These are phyloP conservation scores for Gallinago jamesoni DNA, from an alignment of 2,113 vertebrate genomes.

Conservation along the genomic window DNA sequence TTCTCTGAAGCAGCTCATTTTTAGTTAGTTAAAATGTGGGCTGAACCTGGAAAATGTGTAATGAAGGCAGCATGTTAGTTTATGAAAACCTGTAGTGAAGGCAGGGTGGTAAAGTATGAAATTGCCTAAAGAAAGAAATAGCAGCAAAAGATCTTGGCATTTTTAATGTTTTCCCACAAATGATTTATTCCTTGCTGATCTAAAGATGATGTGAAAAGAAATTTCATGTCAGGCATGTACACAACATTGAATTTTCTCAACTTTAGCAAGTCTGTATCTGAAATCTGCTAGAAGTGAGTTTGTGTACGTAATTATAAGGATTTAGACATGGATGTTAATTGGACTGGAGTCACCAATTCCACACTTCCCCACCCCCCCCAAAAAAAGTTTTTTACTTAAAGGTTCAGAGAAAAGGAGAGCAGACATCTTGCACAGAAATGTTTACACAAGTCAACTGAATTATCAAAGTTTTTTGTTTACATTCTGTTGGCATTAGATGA, in stretches of 20 bases:
- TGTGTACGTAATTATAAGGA: background rate
- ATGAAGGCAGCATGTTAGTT: background rate
- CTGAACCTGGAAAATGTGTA: background rate
- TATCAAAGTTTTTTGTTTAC: background rate
- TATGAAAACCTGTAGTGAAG: background rate
- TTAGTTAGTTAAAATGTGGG: background rate
- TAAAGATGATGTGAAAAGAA: background rate
- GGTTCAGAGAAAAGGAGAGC: background rate
- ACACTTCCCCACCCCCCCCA: too few relatives aligned
- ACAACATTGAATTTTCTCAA: background rate
- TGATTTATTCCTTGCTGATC: background rate
- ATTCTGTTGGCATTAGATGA: slow-evolving; percentile 1
- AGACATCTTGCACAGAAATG: background rate
- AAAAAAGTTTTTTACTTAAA: background rate
- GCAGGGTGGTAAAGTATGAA: background rate
- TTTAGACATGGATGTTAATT: background rate
- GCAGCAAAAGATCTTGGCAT: background rate
- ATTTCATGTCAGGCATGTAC: background rate
- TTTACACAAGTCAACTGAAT: background rate
- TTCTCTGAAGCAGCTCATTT: background rate
- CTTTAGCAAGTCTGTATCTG: background rate
- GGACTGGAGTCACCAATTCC: background rate
- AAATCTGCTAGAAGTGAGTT: background rate
- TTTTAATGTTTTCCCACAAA: background rate
- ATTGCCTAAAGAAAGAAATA: background rate